phyloP scores from a whole-genome alignment of 1,140 invertebrate genomes.

The Mamestra configurata region DNA sequence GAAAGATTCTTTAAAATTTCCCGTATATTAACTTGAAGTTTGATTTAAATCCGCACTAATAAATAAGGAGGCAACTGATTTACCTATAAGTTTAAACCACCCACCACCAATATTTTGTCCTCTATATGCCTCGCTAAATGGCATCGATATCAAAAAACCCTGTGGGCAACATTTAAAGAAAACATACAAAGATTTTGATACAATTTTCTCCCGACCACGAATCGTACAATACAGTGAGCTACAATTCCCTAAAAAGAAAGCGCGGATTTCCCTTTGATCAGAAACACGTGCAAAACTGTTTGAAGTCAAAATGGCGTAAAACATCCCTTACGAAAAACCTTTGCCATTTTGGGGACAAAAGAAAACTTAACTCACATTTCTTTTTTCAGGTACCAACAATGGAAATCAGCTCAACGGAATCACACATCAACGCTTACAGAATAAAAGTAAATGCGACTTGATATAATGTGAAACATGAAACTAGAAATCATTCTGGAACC shows the following conservation, averaged over 20 bases:
- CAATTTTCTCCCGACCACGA: background rate
- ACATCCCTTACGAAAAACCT: slow-evolving; percentile 16
- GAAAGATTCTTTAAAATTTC: no score
- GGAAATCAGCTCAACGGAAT: slow-evolving; percentile 23
- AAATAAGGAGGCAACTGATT: no score
- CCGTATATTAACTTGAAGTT: no score
- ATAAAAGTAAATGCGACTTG: slow-evolving; percentile 38
- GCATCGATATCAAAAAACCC: no score
- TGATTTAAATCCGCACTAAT: no score
- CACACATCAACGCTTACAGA: slow-evolving; percentile 9
- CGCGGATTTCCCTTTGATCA: slow-evolving; percentile 30
- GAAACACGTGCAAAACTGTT: slow-evolving; percentile 25
- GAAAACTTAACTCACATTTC: slow-evolving; percentile 24
- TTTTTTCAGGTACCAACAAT: slow-evolving; percentile 46
- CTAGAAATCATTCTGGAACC: slow-evolving; percentile 72
- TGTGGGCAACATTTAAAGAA: background rate
- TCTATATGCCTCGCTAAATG: no score
- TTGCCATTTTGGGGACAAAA: slow-evolving; percentile 24
- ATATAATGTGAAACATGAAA: slow-evolving; percentile 82
- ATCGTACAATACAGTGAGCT: background rate
- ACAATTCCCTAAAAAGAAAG: slow-evolving; percentile 3
- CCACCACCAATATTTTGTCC: no score
- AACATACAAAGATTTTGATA: background rate
- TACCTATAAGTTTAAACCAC: no score
- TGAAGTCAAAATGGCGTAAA: slow-evolving; percentile 33